phyloP scores from a whole-genome alignment of 2,888 invertebrate genomes.

The Drosophila rubida region DNA sequence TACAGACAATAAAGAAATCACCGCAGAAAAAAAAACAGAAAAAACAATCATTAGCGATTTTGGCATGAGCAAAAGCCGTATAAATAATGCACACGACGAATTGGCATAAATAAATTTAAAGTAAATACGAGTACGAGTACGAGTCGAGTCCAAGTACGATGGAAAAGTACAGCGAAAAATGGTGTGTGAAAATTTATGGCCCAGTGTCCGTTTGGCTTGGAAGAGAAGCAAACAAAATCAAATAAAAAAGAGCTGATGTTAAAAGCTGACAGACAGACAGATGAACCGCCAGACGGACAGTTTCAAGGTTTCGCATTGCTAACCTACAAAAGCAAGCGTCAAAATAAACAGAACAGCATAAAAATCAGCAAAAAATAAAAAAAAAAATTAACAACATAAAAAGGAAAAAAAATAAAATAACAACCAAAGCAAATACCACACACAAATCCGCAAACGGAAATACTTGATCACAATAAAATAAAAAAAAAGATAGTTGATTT shows the following conservation, averaged over 20 bases:
- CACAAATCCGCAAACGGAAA: conserved; percentile 57
- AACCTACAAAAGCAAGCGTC: conserved; percentile 65
- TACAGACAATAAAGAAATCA: conserved; percentile 16
- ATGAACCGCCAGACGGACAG: conserved; percentile 1
- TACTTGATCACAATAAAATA: conserved; percentile 37
- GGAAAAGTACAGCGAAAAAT: conserved; percentile 33
- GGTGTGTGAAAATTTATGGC: conserved; percentile 43
- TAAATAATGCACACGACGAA: conserved; percentile 28
- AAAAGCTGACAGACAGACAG: conserved; percentile 56
- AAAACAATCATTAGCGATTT: conserved; percentile 23
- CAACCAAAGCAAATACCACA: conserved; percentile 34
- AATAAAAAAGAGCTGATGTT: conserved; percentile 30
- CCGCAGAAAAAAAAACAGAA: neutral
- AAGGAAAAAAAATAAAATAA: conserved; percentile 23
- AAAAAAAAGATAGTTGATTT: conserved; percentile 26
- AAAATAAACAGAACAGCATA: conserved; percentile 66
- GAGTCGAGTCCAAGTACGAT: neutral
- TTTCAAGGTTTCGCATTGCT: conserved; percentile 71
- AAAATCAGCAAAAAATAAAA: conserved; percentile 41
- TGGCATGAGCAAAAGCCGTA: conserved; percentile 14
- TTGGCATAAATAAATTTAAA: conserved; percentile 46
- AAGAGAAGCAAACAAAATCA: conserved; percentile 8
- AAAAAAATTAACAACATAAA: conserved; percentile 26
- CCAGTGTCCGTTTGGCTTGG: conserved; percentile 3
- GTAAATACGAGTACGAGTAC: conserved; percentile 22